A percentile compares a stretch with the other conserved stretches of the same genome.
These are phyloP conservation scores for Dryobota labecula DNA, from an alignment of 2,888 invertebrate genomes.

Conservation along the genomic window DNA sequence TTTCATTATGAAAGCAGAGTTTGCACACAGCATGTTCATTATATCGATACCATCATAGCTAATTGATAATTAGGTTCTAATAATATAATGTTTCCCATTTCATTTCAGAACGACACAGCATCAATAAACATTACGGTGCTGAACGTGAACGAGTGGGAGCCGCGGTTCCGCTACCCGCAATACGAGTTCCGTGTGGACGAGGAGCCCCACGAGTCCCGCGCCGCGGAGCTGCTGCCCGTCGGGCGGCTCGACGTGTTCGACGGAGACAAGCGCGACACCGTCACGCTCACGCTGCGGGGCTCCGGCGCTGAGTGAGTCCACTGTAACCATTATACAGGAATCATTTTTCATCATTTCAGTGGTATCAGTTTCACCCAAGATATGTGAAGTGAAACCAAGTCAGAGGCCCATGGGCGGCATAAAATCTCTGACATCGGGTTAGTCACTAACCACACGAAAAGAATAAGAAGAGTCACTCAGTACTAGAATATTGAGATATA, in stretches of 20 bases:
- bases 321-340: too few species aligned
- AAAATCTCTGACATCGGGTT: too few species aligned
- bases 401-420: too few species aligned
- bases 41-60: too few species aligned
- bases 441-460: too few species aligned
- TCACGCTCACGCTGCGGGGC: conserved; percentile 93
- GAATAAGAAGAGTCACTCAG: too few species aligned
- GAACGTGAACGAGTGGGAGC: conserved; percentile 98
- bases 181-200: conserved; percentile 94
- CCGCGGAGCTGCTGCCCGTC: conserved; percentile 81
- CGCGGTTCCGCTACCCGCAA: conserved; percentile 96
- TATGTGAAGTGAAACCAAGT: too few species aligned
- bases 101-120: conserved; percentile 95
- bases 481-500: too few species aligned
- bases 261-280: conserved; percentile 94
- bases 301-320: conserved; percentile 91
- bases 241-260: conserved; percentile 96
- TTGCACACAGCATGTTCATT: neutral
- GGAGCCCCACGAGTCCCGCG: conserved; percentile 68
- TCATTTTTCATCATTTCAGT: too few species aligned
- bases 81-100: neutral
- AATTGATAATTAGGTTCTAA: neutral
- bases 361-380: too few species aligned
- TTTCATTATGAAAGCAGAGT: neutral
- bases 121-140: conserved; percentile 94